phyloP scores from a whole-genome alignment of 2,113 vertebrate species.

The Strix uralensis region DNA sequence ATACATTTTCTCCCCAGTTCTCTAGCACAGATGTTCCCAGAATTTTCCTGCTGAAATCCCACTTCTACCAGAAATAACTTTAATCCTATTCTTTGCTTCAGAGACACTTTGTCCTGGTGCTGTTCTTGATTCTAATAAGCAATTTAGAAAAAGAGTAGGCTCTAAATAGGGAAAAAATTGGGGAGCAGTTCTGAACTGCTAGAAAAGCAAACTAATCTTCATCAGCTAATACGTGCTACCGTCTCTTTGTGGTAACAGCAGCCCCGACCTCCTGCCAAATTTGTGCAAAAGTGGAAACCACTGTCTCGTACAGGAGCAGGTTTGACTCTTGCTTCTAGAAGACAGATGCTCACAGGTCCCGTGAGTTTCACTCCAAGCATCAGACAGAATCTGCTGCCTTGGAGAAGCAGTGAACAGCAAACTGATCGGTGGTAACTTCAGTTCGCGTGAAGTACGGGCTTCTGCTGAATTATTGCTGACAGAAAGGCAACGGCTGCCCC shows the following conservation, averaged over 20 bases:
- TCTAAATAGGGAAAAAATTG: neutral
- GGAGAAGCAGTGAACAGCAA: neutral
- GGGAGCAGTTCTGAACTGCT: neutral
- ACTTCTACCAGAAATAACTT: neutral
- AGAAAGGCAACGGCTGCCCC: neutral
- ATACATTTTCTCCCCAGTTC: neutral
- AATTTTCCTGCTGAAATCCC: neutral
- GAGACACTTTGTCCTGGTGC: neutral
- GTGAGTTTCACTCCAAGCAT: neutral
- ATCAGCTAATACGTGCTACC: neutral
- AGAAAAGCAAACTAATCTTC: neutral
- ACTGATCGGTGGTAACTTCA: neutral
- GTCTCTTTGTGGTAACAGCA: neutral
- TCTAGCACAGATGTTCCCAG: neutral
- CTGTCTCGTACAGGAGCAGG: rapidly evolving
- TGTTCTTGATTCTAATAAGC: neutral
- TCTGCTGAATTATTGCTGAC: neutral
- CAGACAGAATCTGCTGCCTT: neutral
- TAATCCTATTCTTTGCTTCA: neutral
- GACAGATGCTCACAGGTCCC: neutral
- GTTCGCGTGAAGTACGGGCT: neutral
- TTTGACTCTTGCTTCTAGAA: neutral
- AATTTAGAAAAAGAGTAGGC: neutral
- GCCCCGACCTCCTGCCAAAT: neutral
- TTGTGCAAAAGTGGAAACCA: neutral